A percentile compares a stretch with the other conserved stretches of the same genome.
phyloP scores from a whole-genome alignment of 2,888 invertebrate species.

The Ennomos fuscantarius region DNA sequence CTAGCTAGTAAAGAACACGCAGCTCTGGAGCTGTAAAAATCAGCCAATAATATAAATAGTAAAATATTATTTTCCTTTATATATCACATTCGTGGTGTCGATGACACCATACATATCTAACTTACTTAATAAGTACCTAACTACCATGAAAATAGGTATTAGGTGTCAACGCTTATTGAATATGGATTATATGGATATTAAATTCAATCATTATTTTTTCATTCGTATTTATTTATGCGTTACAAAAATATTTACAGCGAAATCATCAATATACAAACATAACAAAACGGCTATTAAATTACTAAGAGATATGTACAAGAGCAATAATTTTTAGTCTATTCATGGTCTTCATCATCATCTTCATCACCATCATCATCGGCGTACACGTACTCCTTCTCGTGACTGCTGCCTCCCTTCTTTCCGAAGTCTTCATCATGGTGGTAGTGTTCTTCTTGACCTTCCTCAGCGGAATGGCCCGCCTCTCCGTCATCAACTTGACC shows the following conservation, averaged over 20 bases:
- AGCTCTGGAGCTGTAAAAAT: no score
- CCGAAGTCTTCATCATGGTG: slow-evolving; percentile 82
- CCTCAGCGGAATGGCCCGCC: slow-evolving; percentile 83
- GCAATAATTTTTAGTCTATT: slow-evolving; percentile 47
- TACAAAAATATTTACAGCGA: slow-evolving; percentile 68
- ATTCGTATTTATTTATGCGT: slow-evolving; percentile 57
- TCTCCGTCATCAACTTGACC: slow-evolving; percentile 82
- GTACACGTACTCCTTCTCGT: slow-evolving; percentile 78
- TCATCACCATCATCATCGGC: slow-evolving; percentile 63
- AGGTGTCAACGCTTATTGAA: no score
- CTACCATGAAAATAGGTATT: not conserved
- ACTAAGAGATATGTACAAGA: slow-evolving; percentile 63
- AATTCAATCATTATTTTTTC: slow-evolving; percentile 13
- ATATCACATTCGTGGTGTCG: no score
- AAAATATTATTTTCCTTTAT: no score
- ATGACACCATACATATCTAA: no score
- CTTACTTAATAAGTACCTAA: no score
- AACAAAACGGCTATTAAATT: slow-evolving; percentile 67
- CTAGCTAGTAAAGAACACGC: no score
- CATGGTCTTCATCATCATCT: slow-evolving; percentile 53
- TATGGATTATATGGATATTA: no score
- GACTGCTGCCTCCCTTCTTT: slow-evolving; percentile 79
- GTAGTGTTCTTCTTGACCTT: slow-evolving; percentile 84
- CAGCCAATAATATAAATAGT: no score
- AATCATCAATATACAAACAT: slow-evolving; percentile 67